Conservation (phyloP, 1,140 invertebrate species). For the Nasonia vitripennis region DNA sequence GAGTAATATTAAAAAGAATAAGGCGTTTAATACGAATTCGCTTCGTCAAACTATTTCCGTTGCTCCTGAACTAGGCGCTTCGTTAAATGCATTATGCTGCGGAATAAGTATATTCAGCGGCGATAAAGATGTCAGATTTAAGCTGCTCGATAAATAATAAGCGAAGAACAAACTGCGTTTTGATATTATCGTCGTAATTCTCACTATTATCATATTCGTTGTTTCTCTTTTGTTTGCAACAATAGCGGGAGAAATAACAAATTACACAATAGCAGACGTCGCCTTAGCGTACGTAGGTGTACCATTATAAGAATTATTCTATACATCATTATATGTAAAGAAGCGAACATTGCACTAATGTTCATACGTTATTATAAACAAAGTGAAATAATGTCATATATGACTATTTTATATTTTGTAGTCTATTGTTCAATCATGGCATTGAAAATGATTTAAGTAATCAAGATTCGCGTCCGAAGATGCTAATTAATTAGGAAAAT, state of each 20-base stretch:
- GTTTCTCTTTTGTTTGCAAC: conserved; percentile 34
- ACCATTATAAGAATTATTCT: conserved; percentile 33
- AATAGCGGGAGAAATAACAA: conserved; percentile 18
- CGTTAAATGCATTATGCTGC: conserved; percentile 25
- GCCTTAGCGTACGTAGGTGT: conserved; percentile 16
- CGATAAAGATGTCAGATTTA: conserved; percentile 18
- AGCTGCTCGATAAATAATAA: conserved; percentile 30
- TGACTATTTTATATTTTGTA: conserved; percentile 52
- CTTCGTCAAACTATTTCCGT: conserved; percentile 18
- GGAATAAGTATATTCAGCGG: conserved; percentile 13
- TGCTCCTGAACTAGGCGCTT: conserved; percentile 32
- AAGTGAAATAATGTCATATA: conserved; percentile 30
- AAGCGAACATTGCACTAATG: conserved; percentile 17
- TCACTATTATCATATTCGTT: conserved; percentile 41
- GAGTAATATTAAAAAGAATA: conserved; percentile 39
- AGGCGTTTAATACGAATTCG: conserved; percentile 37
- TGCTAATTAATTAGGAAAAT: conserved; percentile 37
- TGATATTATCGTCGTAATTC: conserved; percentile 44
- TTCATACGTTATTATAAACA: conserved; percentile 22
- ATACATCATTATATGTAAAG: conserved; percentile 36
- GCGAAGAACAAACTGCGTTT: conserved; percentile 38
- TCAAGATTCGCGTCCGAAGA: conserved; percentile 14
- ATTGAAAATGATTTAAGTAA: conserved; percentile 37
- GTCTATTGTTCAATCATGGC: conserved; percentile 38
- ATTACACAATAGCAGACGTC: conserved; percentile 29